Evolutionary conservation across 2,888 invertebrate species (phyloP).

Genomic region (Conistra vaccinii): DNA sequence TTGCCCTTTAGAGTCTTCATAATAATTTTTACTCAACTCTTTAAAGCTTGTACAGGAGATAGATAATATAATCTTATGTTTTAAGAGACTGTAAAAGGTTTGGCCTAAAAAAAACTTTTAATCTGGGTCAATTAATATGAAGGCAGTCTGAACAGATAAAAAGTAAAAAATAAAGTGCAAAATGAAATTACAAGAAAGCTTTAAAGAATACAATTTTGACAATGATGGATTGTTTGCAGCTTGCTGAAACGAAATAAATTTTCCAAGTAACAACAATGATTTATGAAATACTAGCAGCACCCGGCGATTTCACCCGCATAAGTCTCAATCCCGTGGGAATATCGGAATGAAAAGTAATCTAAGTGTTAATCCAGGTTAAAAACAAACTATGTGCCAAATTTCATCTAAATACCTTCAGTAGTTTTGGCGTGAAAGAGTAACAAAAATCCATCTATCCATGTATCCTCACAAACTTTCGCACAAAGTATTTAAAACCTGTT

Average conservation of each 20-base stretch:
- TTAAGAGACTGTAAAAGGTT: neutral
- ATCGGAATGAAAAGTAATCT: too few species aligned
- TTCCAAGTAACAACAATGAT: constrained; percentile 14
- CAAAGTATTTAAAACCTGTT: neutral
- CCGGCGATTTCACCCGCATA: too few species aligned
- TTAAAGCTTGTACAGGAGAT: neutral
- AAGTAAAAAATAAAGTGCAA: constrained; percentile 28
- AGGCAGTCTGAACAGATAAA: constrained; percentile 28
- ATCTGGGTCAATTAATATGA: constrained; percentile 21
- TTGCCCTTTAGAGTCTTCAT: constrained; percentile 8
- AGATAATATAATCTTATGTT: neutral
- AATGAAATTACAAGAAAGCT: constrained; percentile 25
- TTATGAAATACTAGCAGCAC: neutral
- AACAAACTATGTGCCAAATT: too few species aligned
- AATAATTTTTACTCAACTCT: neutral
- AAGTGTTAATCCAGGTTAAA: too few species aligned
- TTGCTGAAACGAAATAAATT: constrained; percentile 30
- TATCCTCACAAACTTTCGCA: too few species aligned
- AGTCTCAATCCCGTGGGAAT: too few species aligned
- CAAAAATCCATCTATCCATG: too few species aligned
- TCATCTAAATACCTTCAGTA: too few species aligned
- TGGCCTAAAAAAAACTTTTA: neutral
- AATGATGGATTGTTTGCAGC: constrained; percentile 43
- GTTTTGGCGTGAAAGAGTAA: too few species aligned
- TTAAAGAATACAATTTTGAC: constrained; percentile 46